These are phyloP conservation scores for Myopa tessellatipennis DNA, from an alignment of 2,888 invertebrate genomes.

Conservation along the genomic window DNA sequence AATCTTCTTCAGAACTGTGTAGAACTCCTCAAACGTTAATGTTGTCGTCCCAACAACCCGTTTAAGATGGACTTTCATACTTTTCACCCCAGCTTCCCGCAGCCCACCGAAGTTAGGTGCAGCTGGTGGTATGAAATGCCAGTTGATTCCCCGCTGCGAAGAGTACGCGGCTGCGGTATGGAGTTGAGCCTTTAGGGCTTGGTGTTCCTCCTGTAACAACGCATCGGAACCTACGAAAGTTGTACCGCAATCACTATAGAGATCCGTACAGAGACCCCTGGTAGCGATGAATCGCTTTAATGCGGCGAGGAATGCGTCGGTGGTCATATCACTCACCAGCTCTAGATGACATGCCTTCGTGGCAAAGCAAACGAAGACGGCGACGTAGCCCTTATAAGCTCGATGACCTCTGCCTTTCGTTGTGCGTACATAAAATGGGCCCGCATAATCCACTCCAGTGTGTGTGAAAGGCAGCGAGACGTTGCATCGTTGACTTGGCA, in stretches of 20 bases:
- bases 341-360: constrained; percentile 43
- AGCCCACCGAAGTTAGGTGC: too few relatives aligned
- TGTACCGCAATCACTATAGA: constrained; percentile 5
- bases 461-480: constrained; percentile 27
- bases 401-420: constrained; percentile 39
- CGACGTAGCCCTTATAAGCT: constrained; percentile 41
- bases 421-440: constrained; percentile 36
- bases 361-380: constrained; percentile 41
- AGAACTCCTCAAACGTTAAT: background rate
- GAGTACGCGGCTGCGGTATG: constrained; percentile 17
- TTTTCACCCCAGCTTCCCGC: too few relatives aligned
- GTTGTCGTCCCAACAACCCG: constrained; percentile 24
- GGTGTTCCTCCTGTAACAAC: background rate
- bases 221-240: background rate
- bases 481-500: constrained; percentile 4
- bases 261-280: background rate
- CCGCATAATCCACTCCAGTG: constrained; percentile 41
- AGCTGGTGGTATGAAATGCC: constrained; percentile 22
- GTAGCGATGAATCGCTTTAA: constrained; percentile 7
- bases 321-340: constrained; percentile 34
- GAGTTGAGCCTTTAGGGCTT: constrained; percentile 1
- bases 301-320: constrained; percentile 26
- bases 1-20: too few relatives aligned
- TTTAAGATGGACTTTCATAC: constrained; percentile 40
- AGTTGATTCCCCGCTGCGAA: constrained; percentile 23